A percentile compares a stretch with the other conserved stretches of the same genome.
These are phyloP conservation scores for Cyprinus carpio DNA, from an alignment of 2,113 vertebrate species.

Conservation along the genomic window DNA sequence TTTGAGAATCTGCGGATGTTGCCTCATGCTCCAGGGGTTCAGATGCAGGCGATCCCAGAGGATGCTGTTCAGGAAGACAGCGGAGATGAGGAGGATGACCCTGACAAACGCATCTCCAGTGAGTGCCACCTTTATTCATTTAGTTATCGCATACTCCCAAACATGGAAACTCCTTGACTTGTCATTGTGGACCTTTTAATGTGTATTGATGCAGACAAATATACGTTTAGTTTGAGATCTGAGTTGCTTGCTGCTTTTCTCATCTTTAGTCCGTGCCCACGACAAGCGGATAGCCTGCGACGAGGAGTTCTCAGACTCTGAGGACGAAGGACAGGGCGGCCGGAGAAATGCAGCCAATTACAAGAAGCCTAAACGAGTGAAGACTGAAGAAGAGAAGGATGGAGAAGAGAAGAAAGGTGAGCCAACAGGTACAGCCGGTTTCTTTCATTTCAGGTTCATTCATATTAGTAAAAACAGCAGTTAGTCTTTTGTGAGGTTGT, in stretches of 20 bases:
- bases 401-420: slow-evolving; percentile 95
- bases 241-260: slow-evolving; percentile 28
- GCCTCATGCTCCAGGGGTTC: slow-evolving; percentile 92
- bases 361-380: slow-evolving; percentile 92
- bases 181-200: background rate
- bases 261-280: slow-evolving; percentile 84
- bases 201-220: no score
- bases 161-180: background rate
- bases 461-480: background rate
- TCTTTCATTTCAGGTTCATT: background rate
- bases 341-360: slow-evolving; percentile 91
- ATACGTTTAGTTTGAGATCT: background rate
- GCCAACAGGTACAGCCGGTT: slow-evolving; percentile 8
- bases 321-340: slow-evolving; percentile 93
- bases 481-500: background rate
- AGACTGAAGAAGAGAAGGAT: slow-evolving; percentile 94
- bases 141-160: background rate
- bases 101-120: slow-evolving; percentile 94
- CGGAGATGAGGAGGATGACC: slow-evolving; percentile 93
- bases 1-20: slow-evolving; percentile 98
- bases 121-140: slow-evolving; percentile 47
- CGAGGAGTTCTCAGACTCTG: slow-evolving; percentile 95
- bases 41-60: slow-evolving; percentile 95
- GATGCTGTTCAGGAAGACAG: slow-evolving; percentile 94
- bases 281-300: slow-evolving; percentile 98